phyloP scores from a whole-genome alignment of 2,888 invertebrate species.

The Cyclophora albipunctata region DNA sequence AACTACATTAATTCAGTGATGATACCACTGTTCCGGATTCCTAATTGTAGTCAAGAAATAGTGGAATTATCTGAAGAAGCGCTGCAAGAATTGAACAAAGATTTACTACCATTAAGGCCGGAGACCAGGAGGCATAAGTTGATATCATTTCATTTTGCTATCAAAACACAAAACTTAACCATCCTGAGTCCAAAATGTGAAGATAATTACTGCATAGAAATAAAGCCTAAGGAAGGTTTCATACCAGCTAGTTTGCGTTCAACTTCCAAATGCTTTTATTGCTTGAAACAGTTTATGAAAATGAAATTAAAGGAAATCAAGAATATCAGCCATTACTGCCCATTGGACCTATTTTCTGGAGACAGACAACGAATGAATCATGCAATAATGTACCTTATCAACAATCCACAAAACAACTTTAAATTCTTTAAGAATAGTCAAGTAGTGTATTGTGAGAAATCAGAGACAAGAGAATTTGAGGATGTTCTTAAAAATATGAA shows the following conservation, averaged over 20 bases:
- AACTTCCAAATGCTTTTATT: slow-evolving; percentile 70
- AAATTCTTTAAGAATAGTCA: slow-evolving; percentile 71
- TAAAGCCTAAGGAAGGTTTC: slow-evolving; percentile 82
- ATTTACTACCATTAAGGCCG: slow-evolving; percentile 44
- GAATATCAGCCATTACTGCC: slow-evolving; percentile 78
- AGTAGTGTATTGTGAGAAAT: slow-evolving; percentile 42
- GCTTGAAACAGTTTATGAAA: slow-evolving; percentile 75
- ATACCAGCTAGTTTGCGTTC: slow-evolving; percentile 44
- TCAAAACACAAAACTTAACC: slow-evolving; percentile 63
- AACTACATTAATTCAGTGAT: slow-evolving; percentile 54
- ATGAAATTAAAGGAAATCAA: slow-evolving; percentile 67
- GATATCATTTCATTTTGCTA: slow-evolving; percentile 51
- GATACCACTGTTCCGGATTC: slow-evolving; percentile 41
- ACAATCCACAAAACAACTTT: slow-evolving; percentile 79
- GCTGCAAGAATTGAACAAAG: slow-evolving; percentile 36
- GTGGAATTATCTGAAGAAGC: slow-evolving; percentile 45
- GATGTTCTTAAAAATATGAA: slow-evolving; percentile 26
- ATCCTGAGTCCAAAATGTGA: slow-evolving; percentile 29
- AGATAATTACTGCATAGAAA: slow-evolving; percentile 74
- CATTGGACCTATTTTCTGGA: slow-evolving; percentile 82
- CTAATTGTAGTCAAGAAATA: slow-evolving; percentile 40
- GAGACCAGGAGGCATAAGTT: slow-evolving; percentile 57
- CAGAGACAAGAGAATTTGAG: slow-evolving; percentile 23
- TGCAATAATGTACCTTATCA: slow-evolving; percentile 65
- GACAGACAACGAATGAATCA: slow-evolving; percentile 68